Percentiles rank a stretch among this genome's conserved stretches.
Evolutionary conservation across 2,888 invertebrate genomes (phyloP).

Genomic region (Thymelicus lineola): DNA sequence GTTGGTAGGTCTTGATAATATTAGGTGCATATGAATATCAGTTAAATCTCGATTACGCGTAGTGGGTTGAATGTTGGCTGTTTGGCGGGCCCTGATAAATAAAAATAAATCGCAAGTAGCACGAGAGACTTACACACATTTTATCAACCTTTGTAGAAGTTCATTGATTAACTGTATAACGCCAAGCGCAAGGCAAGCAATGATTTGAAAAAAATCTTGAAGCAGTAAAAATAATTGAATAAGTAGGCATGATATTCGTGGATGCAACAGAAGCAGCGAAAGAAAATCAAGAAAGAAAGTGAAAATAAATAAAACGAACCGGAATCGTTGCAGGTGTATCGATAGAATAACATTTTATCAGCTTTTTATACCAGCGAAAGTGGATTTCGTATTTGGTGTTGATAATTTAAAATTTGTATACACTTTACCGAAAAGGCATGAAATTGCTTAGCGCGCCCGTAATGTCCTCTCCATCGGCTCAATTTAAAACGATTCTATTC

Average conservation of each 20-base stretch:
- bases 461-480: slow-evolving; percentile 49
- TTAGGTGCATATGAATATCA: too few species aligned
- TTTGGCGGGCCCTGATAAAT: too few species aligned
- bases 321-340: slow-evolving; percentile 32
- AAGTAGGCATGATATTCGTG: neutral
- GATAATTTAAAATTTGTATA: slow-evolving; percentile 52
- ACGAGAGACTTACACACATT: too few species aligned
- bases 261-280: slow-evolving; percentile 3
- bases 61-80: too few species aligned
- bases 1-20: too few species aligned
- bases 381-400: slow-evolving; percentile 47
- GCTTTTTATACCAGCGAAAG: slow-evolving; percentile 59
- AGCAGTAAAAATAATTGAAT: neutral
- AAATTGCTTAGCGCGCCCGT: slow-evolving; percentile 56
- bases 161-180: too few species aligned
- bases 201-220: too few species aligned
- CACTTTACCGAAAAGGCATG: slow-evolving; percentile 56
- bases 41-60: too few species aligned
- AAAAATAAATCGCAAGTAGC: too few species aligned
- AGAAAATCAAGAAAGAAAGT: slow-evolving; percentile 21
- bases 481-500: slow-evolving; percentile 15
- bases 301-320: slow-evolving; percentile 35
- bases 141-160: too few species aligned
- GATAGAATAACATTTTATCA: slow-evolving; percentile 36
- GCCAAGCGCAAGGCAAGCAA: too few species aligned